Percentiles rank a stretch among this genome's conserved stretches.
phyloP scores from a whole-genome alignment of 2,888 invertebrate genomes.

The Eupithecia insigniata region DNA sequence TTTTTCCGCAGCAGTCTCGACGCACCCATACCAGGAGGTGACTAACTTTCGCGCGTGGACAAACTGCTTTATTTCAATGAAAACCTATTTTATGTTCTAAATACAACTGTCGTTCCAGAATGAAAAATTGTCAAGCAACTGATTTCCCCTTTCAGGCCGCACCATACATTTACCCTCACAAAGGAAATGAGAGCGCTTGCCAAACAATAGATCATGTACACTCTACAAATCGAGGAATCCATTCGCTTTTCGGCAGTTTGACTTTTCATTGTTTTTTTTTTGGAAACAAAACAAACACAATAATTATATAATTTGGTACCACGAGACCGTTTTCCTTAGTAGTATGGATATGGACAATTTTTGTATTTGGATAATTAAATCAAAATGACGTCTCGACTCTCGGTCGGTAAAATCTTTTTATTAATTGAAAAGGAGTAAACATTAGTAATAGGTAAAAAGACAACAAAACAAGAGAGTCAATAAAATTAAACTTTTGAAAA shows the following conservation, averaged over 20 bases:
- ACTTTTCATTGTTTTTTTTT: constrained; percentile 8
- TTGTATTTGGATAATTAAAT: no score
- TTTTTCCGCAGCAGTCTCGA: no score
- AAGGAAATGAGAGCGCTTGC: constrained; percentile 45
- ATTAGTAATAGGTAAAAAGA: neutral
- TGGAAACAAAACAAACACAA: neutral
- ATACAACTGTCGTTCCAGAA: neutral
- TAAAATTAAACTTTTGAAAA: neutral
- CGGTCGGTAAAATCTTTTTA: no score
- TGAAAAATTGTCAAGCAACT: constrained; percentile 26
- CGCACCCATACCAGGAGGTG: no score
- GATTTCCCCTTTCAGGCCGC: constrained; percentile 33
- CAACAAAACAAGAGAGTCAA: neutral
- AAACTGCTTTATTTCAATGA: neutral
- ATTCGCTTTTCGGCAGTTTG: constrained; percentile 6
- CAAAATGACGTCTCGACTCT: no score
- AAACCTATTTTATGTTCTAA: neutral
- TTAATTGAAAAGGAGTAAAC: no score
- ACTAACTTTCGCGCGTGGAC: no score
- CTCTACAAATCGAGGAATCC: constrained; percentile 11
- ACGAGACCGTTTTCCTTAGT: no score
- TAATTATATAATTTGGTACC: no score
- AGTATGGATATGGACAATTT: no score
- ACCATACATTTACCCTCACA: constrained; percentile 38
- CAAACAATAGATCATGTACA: constrained; percentile 45